Conservation (phyloP, 2,113 vertebrate genomes). For the Myodes glareolus region DNA sequence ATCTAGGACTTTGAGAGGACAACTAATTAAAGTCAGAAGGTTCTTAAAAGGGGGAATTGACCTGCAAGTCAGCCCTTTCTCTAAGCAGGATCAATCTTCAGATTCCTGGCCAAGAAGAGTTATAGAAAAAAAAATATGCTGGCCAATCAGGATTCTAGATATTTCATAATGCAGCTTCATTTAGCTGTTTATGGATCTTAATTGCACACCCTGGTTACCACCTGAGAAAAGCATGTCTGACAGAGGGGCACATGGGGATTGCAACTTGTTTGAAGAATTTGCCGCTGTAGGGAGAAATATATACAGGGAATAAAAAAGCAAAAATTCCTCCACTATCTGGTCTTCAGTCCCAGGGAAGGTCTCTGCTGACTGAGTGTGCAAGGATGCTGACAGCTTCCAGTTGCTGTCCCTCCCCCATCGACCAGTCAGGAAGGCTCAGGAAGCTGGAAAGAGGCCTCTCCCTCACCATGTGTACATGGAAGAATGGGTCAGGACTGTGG, state of each 20-base stretch:
- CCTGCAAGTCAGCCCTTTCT: slow-evolving; percentile 17
- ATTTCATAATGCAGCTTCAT: background rate
- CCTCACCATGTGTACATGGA: too few relatives aligned
- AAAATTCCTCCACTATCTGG: background rate
- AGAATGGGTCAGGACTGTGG: background rate
- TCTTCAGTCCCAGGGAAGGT: background rate
- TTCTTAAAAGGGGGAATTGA: slow-evolving; percentile 41
- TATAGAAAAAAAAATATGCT: background rate
- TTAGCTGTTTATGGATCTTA: slow-evolving; percentile 19
- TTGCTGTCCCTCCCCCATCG: background rate
- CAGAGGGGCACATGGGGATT: background rate
- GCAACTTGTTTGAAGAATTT: background rate
- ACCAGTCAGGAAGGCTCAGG: background rate
- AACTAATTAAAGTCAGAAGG: slow-evolving; percentile 26
- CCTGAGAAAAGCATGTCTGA: background rate
- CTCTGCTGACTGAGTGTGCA: background rate
- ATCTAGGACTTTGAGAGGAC: background rate
- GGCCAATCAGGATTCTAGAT: background rate
- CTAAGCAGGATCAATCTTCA: slow-evolving; percentile 12
- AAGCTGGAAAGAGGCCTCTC: background rate
- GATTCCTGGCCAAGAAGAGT: background rate
- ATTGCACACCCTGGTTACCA: background rate
- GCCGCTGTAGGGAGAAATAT: background rate
- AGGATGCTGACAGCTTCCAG: background rate
- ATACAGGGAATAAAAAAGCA: background rate